Base-by-base conservation (phyloP, 2,797 vertebrate genomes). In the Danio kyathit region DNA sequence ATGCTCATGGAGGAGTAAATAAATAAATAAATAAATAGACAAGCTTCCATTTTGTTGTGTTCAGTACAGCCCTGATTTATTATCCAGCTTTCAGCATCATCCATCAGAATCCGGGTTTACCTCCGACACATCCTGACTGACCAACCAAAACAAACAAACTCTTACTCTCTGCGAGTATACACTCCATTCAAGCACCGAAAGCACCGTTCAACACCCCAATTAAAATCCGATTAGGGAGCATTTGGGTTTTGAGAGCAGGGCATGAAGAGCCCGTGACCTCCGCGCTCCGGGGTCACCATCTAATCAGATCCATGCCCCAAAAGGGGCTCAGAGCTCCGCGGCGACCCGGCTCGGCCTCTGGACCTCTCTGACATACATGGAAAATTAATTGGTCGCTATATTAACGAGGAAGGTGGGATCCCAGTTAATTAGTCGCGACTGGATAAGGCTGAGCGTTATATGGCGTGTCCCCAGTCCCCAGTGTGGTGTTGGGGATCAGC, bases 351-450 rank as follows among this genome's bases (percentile, higher is more conserved):
- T 92, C 91, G 93, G 92, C 94, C 93, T 90, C 89, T 49, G 92
- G 96, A 95, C 96, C 29, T 3, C 94, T 95, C 93, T 96, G 95
- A 95, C 95, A 95, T 89, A 92, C 91, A 95, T 93, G 87, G 92
- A 88, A 69, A 86, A 96, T 95, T 95, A 97, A 99, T 97, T 97
- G 96, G 92, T 94, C 92, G 93, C 94, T 95, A 93, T 94, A 94
- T 94, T 94, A 93, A 93, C 90, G 89, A 92, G 91, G 91, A 92
- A 94, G 92, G 93, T 93, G 92, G 94, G 94, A 96, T 97, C 96
- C 94, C 94, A 97, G 97, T 97, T 97, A 99, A 98, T 98, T 97
- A 97, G 96, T 95, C 89, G 91, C 88, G 92, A 95, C 94, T 94
- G 95, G 96, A 95, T 94, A 92, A 93, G 93, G 92, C 89, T 91